phyloP scores from a whole-genome alignment of 2,888 invertebrate genomes.

The Halictus quadricinctus region DNA sequence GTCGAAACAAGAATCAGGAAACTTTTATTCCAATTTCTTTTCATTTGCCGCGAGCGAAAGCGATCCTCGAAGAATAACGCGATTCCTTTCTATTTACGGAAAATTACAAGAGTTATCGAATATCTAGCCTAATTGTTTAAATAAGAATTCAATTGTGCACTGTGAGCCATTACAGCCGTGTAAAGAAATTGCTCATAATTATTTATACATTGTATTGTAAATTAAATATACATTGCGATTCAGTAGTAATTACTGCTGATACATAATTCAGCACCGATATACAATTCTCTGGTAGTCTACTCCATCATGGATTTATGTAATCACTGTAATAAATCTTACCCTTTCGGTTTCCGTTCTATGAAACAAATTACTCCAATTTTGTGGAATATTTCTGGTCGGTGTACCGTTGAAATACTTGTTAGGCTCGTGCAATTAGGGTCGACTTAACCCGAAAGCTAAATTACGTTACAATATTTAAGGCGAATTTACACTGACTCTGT shows the following conservation, averaged over 20 bases:
- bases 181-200: not conserved
- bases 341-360: not conserved
- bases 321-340: not conserved
- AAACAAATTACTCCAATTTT: not conserved
- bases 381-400: not conserved
- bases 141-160: not conserved
- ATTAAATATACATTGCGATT: not conserved
- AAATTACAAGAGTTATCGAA: not conserved
- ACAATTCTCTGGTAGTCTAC: not conserved
- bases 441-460: not conserved
- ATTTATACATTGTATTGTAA: not conserved
- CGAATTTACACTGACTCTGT: no score
- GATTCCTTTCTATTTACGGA: no score
- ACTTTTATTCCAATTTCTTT: no score
- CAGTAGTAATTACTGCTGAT: not conserved
- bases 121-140: not conserved
- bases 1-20: no score
- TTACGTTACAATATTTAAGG: no score
- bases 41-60: not conserved
- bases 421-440: not conserved
- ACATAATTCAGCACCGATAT: not conserved
- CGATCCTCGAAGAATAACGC: not conserved
- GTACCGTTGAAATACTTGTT: not conserved
- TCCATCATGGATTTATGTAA: not conserved
- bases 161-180: not conserved